These are phyloP conservation scores for Boleophthalmus pectinirostris DNA, from an alignment of 2,113 vertebrate species.

Conservation along the genomic window DNA sequence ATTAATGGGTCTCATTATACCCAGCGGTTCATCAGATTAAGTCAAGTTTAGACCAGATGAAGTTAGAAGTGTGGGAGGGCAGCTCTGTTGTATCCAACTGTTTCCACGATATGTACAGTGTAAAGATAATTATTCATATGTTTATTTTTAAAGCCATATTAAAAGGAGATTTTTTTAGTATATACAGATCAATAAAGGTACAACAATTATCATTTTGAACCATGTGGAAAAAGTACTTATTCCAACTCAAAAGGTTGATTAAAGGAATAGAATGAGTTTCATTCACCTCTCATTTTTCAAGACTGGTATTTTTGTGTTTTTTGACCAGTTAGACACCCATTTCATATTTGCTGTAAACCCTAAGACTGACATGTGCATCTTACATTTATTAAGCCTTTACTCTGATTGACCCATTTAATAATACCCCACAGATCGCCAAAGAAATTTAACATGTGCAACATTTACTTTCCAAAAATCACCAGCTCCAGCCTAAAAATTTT, in stretches of 20 bases:
- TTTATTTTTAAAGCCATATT: constrained; percentile 3
- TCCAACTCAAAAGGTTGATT: no score
- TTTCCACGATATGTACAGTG: constrained; percentile 21
- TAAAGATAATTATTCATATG: neutral
- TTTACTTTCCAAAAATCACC: neutral
- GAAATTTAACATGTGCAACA: neutral
- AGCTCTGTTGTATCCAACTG: neutral
- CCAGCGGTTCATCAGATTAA: constrained; percentile 56
- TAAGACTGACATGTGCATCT: neutral
- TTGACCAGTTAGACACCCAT: neutral
- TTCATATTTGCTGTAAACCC: neutral
- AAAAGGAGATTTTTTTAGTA: neutral
- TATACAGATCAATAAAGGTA: neutral
- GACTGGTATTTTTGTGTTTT: no score
- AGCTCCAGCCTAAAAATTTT: neutral
- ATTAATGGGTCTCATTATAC: constrained; percentile 67
- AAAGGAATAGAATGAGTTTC: no score
- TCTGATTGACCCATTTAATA: neutral
- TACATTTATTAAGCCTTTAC: neutral
- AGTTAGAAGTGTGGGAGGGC: constrained; percentile 27
- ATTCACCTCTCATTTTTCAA: no score
- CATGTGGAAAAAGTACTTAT: no score
- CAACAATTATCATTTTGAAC: neutral
- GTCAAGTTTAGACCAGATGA: constrained; percentile 30
- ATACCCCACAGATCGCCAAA: neutral